phyloP scores from a whole-genome alignment of 1,140 invertebrate species.

The Drosophila ercepeae region DNA sequence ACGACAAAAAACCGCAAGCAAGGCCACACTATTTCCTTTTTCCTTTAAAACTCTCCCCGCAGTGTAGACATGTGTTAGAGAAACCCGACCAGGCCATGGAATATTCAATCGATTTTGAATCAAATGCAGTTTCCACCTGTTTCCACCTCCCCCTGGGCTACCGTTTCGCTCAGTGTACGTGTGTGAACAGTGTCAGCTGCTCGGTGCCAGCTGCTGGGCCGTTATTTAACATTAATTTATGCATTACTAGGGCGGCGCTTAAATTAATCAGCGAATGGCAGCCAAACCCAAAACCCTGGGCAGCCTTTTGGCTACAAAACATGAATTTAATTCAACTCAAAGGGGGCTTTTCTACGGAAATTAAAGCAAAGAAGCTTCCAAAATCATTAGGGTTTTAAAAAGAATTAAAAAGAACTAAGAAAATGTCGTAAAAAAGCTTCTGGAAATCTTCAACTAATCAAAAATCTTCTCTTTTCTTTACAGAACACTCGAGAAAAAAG shows the following conservation, averaged over 20 bases:
- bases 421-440: too few species aligned
- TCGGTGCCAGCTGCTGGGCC: slow-evolving; percentile 33
- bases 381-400: too few species aligned
- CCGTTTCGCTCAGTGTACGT: not conserved
- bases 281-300: slow-evolving; percentile 1
- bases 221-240: slow-evolving; percentile 78
- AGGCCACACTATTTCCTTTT: too few species aligned
- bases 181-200: slow-evolving; percentile 26
- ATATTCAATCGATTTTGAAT: slow-evolving; percentile 62
- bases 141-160: slow-evolving; percentile 1
- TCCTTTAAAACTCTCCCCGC: not conserved
- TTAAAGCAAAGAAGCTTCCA: too few species aligned
- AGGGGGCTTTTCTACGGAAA: not conserved
- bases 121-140: slow-evolving; percentile 13
- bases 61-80: slow-evolving; percentile 13
- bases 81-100: not conserved
- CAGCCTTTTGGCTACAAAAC: not conserved
- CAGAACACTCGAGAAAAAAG: too few species aligned
- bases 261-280: slow-evolving; percentile 74
- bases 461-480: too few species aligned
- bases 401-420: too few species aligned
- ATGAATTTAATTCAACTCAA: slow-evolving; percentile 33
- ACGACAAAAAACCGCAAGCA: too few species aligned
- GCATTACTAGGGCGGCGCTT: slow-evolving; percentile 67
- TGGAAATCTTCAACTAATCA: too few species aligned